phyloP scores from a whole-genome alignment of 2,113 vertebrate species.

The Sinocyclocheilus grahami region DNA sequence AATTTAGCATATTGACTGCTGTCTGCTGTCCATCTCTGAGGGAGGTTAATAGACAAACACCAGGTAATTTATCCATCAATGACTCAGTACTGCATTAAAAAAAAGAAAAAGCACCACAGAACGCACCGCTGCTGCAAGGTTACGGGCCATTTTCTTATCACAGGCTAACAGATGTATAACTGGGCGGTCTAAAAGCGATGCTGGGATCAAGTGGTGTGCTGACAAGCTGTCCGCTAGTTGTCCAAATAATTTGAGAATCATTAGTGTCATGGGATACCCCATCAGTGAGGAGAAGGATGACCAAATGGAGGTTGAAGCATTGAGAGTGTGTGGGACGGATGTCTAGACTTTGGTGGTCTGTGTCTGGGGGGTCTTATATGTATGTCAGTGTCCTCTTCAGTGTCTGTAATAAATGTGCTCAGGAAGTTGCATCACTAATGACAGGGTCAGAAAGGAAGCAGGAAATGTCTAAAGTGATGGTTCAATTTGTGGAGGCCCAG shows the following conservation, averaged over 20 bases:
- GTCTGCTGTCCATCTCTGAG: conserved; percentile 41
- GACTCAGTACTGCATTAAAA: conserved; percentile 45
- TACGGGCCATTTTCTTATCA: conserved; percentile 44
- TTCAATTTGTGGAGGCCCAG: not conserved
- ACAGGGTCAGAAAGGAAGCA: not conserved
- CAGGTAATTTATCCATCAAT: conserved; percentile 57
- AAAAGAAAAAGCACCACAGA: conserved; percentile 35
- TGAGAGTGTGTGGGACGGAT: conserved; percentile 53
- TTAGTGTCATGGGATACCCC: conserved; percentile 60
- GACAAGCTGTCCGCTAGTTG: conserved; percentile 57
- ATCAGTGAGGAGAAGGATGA: conserved; percentile 61
- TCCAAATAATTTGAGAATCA: conserved; percentile 61
- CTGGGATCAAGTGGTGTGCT: conserved; percentile 50
- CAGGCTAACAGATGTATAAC: conserved; percentile 57
- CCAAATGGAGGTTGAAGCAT: conserved; percentile 61
- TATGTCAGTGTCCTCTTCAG: not conserved
- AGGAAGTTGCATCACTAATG: not conserved
- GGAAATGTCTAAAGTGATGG: not conserved
- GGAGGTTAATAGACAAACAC: conserved; percentile 58
- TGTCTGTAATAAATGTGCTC: not conserved
- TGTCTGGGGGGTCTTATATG: conserved; percentile 56
- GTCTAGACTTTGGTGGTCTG: conserved; percentile 49
- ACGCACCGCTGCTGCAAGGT: not conserved
- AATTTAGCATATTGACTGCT: conserved; percentile 49
- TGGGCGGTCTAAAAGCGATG: conserved; percentile 43